Evolutionary conservation across 1,140 invertebrate genomes (phyloP), one percentile per base, ranked within the genome.

Genomic region (Heliconius nattereri): DNA sequence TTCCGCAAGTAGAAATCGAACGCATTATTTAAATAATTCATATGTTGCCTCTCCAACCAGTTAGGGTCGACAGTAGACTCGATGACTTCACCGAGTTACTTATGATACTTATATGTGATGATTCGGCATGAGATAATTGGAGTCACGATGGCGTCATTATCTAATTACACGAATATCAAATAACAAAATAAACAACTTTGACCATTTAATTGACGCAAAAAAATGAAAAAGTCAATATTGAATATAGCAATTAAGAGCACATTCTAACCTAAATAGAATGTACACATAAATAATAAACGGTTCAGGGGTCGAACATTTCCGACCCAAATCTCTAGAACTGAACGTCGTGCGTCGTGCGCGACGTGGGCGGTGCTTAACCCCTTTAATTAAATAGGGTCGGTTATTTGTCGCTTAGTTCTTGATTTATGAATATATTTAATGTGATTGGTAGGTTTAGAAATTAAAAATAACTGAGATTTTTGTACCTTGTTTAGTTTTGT

Each of bases 311-410:
- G 71, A 75, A 66, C 16, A 75, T 60, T 75, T 75, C 74, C 57
- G 57, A 60, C 74, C 74, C 57, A 54, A 75, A 75, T 75, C n/a
- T 57, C 74, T 75, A 60, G 57, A 60, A 75, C 74, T 75, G 35
- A 60, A 20, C 74, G 32, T 23, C 71, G 20, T 40, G 37, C 74
- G 32, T 23, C 71, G 20, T 40, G 37, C 19, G 71, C 60, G 60
- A 66, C 60, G 26, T 72, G 71, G 29, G 19, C 32, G 37, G 32
- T 37, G 35, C 74, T 75, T 75, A 60, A 75, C 49, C 52, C 74
- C 74, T 57, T 66, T 40, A 37, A 76, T 57, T 76, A 76, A 76
- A 76, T 70, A 45, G 35, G 57, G 35, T 23, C 54, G 26, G 74
- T 49, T 66, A 75, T 76, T 76, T 66, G 75, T 76, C 32, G 73